Evolutionary conservation across 1,140 invertebrate species (phyloP), one percentile per base, ranked within the genome.

Genomic region (Epicauta chinensis): DNA sequence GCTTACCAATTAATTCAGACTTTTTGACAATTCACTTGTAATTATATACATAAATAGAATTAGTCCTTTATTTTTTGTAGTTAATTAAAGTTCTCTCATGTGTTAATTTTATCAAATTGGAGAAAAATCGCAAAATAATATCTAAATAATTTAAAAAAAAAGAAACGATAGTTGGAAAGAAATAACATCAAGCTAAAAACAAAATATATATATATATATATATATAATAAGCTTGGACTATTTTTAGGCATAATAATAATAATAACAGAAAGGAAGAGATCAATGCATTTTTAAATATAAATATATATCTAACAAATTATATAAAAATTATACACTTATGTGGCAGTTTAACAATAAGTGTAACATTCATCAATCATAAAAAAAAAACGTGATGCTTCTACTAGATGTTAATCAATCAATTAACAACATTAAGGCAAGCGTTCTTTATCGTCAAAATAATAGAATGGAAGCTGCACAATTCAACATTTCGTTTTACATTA

Each of bases 1-100:
- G 58, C 60, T 62, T 59, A 62, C 57, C 51, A 60, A 58, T 56
- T 23, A 23, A 61, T 56, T 63, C 61, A 63, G 58, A 64, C 60
- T 64, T 61, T 64, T 23, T 23, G 56, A 52, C 53, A 38, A 53
- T 51, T 51, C 23, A 58, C 55, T 56, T 47, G 35, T 47, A 47
- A 47, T 38, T 47, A 47, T 47, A 37, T 47, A 47, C 30, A 16
- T 46, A 46, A 31, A 23, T 23, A 23, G 4, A 23, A 23, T 23
- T 23, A 23, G 37, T 47, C 37, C 45, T 32, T 47, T 23, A 36
- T 47, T 47, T 47, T 12, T 47, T 36, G 32, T 47, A 36, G 36
- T 37, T 47, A 47, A 36, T 23, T 23, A 23, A 5, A 23, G 7
- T 23, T 23, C 23, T 23, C 23, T 23, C 23, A n/a, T 23, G 23